Evolutionary conservation across 2,113 vertebrate species (phyloP).

Genomic region (Rhinichthys klamathensis): DNA sequence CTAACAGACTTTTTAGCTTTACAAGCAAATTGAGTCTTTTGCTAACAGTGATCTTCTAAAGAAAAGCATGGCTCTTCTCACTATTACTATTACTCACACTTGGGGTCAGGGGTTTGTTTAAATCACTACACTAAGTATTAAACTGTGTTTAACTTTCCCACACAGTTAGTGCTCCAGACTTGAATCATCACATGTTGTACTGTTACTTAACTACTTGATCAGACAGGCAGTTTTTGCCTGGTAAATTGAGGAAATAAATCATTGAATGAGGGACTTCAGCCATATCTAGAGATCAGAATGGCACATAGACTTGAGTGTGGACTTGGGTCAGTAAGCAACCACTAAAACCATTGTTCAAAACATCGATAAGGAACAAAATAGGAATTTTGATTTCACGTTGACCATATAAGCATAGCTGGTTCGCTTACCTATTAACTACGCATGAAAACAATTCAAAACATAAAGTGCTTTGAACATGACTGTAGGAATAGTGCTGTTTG

Average conservation of each 20-base stretch:
- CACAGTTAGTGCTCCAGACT: background rate
- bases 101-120: background rate
- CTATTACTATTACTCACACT: background rate
- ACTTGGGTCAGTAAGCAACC: background rate
- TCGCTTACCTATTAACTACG: background rate
- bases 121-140: background rate
- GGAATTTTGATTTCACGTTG: background rate
- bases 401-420: background rate
- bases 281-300: background rate
- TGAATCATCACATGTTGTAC: background rate
- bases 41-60: conserved; percentile 5
- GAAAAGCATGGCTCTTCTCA: background rate
- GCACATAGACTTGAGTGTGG: background rate
- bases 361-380: background rate
- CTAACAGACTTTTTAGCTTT: conserved; percentile 21
- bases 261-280: background rate
- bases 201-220: no score
- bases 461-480: background rate
- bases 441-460: background rate
- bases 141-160: background rate
- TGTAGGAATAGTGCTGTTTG: background rate
- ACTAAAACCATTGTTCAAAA: background rate
- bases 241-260: background rate
- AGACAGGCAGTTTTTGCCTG: background rate
- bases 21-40: conserved; percentile 1